Base-by-base conservation (phyloP, 2,113 vertebrate species). In the Dasyornis broadbenti region DNA sequence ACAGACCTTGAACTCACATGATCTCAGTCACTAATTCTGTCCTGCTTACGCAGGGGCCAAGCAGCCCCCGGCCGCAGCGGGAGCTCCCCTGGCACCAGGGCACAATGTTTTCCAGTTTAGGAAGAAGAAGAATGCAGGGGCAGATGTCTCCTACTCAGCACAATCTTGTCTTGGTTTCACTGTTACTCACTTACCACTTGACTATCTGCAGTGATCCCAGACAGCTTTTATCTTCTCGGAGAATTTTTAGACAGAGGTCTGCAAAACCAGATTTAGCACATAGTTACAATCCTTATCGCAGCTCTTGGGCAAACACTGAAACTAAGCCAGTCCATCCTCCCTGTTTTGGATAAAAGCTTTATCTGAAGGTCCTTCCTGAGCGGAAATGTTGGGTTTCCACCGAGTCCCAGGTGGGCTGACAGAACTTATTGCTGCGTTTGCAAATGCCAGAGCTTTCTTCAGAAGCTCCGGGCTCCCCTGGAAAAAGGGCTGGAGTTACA, bases 161-260 rank as follows among this genome's bases (percentile, higher is more conserved):
- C 72, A 96, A 79, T 78, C 88, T 96, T 82, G 91, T 89, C 94
- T 93, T 50, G 70, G 77, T 85, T 95, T 95, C 86, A 2, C 94
- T 97, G 96, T 97, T 90, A 97, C 18, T 92, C 91, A 97, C 97
- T 98, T 95, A 98, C 98, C 98, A 98, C 90, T 97, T 98, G 92
- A 98, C 97, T 96, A 98, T 96, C 94, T 98, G 97, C 37, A 96
- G 7, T 24, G 98, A 98, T 57, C 98, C 98, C 73, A 97, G 97
- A 89, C 97, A 98, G 94, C 88, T 97, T 95, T 97, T 97, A 96
- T 98, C 98, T 97, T 98, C 97, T 75, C 96, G 94, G 30, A 98
- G 97, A 85, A 98, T 98, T 98, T 98, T 98, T 90, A 98, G 96
- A 95, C 85, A 97, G 86, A 98, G 93, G 56, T 97, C 98, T 98